Evolutionary conservation across 2,888 invertebrate genomes (phyloP), one percentile per base, ranked within the genome.

Genomic region (Drosophila peninsularis): DNA sequence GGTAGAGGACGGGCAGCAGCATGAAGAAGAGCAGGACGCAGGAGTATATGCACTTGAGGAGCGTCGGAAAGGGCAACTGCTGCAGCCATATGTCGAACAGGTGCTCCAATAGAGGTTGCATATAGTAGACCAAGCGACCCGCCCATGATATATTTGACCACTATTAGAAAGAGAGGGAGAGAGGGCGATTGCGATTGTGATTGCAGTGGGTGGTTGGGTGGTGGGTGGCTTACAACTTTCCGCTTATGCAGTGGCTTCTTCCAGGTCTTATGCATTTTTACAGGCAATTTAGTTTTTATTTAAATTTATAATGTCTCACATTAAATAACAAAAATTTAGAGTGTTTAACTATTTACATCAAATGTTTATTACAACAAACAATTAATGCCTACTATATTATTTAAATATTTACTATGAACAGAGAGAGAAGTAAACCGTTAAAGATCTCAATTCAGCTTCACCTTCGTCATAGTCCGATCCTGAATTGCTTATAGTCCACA

Each of bases 1-100:
- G 85, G 17, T 62, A 87, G 9, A 84, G 52, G 4, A 89, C n/a
- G 14, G 88, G 84, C 10, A 89, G 55, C 41, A 89, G 27, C 10
- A 85, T 62, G 21, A 84, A 77, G 49, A 88, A 88, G n/a, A 73
- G 54, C 62, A 85, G n/a, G 7, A 27, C 60, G 34, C 76, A 83
- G 10, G 81, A 78, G 36, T 86, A 89, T 5, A 75, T 2, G 19
- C 80, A 63, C 66, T 91, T 91, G 9, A 91, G 68, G 5, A 91
- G 72, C 13, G 90, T 91, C 4, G 90, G 90, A 69, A 91, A 91
- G 9, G 90, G 90, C 36, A 91, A 56, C 5, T 91, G 90, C 30
- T 90, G 88, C 65, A 80, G 45, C 91, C 91, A 91, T 32, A 75
- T 68, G 21, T 80, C 76, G n/a, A 85, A 65, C 27, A 91, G 53